Evolutionary conservation across 1,140 invertebrate species (phyloP).

Genomic region (Drosophila chauvacae): DNA sequence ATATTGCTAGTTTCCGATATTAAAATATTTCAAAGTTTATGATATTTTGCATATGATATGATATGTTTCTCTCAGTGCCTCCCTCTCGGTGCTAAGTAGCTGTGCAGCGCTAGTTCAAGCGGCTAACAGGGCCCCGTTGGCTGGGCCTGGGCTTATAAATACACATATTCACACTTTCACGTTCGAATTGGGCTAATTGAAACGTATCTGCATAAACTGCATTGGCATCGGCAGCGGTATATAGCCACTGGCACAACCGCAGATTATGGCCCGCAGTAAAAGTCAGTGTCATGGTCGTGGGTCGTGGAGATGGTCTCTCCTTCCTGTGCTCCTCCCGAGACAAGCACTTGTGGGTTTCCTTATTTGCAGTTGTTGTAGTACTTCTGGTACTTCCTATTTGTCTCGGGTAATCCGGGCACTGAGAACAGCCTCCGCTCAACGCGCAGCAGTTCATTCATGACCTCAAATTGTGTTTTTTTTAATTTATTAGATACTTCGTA

Average conservation of each 20-base stretch:
- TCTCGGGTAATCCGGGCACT: neutral
- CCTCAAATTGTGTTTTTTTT: neutral
- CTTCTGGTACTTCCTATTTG: constrained; percentile 20
- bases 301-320: constrained; percentile 47
- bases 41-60: too few species aligned
- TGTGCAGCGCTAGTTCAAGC: constrained; percentile 39
- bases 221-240: constrained; percentile 55
- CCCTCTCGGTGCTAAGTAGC: constrained; percentile 12
- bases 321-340: constrained; percentile 2
- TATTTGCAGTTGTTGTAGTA: constrained; percentile 14
- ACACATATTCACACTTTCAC: constrained; percentile 67
- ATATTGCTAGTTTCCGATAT: too few species aligned
- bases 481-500: too few species aligned
- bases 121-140: constrained; percentile 15
- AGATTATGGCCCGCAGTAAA: constrained; percentile 52
- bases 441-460: neutral
- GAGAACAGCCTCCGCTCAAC: neutral
- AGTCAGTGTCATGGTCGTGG: constrained; percentile 75
- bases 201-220: constrained; percentile 76
- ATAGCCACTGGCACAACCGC: constrained; percentile 44
- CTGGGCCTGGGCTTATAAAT: constrained; percentile 27
- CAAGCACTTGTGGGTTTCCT: constrained; percentile 32
- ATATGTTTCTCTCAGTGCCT: constrained; percentile 1
- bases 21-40: too few species aligned
- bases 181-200: constrained; percentile 80